A percentile compares a stretch with the other conserved stretches of the same genome.
phyloP scores from a whole-genome alignment of 2,797 vertebrate species.

The Graptemys geographica region DNA sequence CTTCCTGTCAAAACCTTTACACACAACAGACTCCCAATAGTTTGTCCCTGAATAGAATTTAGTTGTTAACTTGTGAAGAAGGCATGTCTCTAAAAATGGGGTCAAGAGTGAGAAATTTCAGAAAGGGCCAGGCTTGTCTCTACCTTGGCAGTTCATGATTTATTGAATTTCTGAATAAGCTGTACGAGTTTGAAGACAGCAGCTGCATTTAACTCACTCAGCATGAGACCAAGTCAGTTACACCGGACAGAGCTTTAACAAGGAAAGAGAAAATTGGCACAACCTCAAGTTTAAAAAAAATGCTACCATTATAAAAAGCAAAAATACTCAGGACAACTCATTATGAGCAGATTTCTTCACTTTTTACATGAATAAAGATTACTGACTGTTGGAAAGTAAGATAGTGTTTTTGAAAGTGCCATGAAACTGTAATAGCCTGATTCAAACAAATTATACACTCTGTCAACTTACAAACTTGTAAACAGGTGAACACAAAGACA shows the following conservation, averaged over 20 bases:
- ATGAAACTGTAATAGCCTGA: background rate
- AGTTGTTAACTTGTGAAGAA: background rate
- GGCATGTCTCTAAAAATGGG: background rate
- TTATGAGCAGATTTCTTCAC: background rate
- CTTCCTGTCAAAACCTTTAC: background rate
- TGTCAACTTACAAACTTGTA: slow-evolving; percentile 12
- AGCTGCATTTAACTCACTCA: background rate
- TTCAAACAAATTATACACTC: background rate
- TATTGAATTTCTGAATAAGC: background rate
- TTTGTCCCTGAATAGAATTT: background rate
- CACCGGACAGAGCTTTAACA: background rate
- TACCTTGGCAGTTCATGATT: background rate
- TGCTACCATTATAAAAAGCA: background rate
- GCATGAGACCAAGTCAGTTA: background rate
- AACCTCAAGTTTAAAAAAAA: background rate
- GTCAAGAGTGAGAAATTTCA: background rate
- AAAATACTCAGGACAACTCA: background rate
- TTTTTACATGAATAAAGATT: background rate
- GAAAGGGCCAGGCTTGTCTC: background rate
- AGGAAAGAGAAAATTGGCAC: slow-evolving; percentile 36
- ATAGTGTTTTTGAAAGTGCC: background rate
- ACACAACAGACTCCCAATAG: background rate
- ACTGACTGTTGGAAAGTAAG: background rate
- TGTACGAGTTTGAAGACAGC: background rate
- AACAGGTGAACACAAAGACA: slow-evolving; percentile 19